A percentile compares a stretch with the other conserved stretches of the same genome.
These are phyloP conservation scores for Alosa alosa DNA, from an alignment of 2,113 vertebrate genomes.

Conservation along the genomic window DNA sequence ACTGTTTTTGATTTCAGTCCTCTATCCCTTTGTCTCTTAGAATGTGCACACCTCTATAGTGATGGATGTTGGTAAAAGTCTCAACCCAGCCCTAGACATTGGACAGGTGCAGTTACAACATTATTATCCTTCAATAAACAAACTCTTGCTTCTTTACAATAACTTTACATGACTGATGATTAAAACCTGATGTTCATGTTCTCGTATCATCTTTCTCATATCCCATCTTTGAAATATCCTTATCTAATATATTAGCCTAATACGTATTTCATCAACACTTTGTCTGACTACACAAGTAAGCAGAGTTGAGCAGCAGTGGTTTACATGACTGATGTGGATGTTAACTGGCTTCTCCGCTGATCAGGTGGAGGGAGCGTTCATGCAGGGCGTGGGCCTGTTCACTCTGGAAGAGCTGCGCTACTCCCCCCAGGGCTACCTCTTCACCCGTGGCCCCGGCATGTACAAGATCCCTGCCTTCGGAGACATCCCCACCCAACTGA, in stretches of 20 bases:
- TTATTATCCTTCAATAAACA: background rate
- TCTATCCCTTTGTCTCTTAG: conserved; percentile 58
- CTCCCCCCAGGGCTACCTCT: conserved; percentile 81
- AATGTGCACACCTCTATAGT: conserved; percentile 90
- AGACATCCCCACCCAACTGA: conserved; percentile 84
- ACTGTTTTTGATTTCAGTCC: background rate
- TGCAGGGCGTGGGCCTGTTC: conserved; percentile 93
- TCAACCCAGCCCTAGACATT: conserved; percentile 95
- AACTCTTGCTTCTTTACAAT: background rate
- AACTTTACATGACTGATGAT: background rate
- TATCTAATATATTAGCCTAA: too few relatives aligned
- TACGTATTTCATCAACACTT: too few relatives aligned
- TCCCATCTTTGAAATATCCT: too few relatives aligned
- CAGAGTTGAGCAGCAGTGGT: background rate
- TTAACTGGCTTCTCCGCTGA: conserved; percentile 29
- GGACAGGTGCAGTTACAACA: conserved; percentile 80
- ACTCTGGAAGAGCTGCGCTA: conserved; percentile 92
- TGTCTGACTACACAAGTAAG: background rate
- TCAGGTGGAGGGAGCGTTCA: conserved; percentile 90
- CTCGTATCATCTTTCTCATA: too few relatives aligned
- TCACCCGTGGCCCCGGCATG: conserved; percentile 88
- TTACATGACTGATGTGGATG: background rate
- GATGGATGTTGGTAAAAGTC: conserved; percentile 93
- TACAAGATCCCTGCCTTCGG: conserved; percentile 95
- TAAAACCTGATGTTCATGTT: background rate